These are phyloP conservation scores for Rhea americana DNA, from an alignment of 2,113 vertebrate genomes.

Conservation along the genomic window DNA sequence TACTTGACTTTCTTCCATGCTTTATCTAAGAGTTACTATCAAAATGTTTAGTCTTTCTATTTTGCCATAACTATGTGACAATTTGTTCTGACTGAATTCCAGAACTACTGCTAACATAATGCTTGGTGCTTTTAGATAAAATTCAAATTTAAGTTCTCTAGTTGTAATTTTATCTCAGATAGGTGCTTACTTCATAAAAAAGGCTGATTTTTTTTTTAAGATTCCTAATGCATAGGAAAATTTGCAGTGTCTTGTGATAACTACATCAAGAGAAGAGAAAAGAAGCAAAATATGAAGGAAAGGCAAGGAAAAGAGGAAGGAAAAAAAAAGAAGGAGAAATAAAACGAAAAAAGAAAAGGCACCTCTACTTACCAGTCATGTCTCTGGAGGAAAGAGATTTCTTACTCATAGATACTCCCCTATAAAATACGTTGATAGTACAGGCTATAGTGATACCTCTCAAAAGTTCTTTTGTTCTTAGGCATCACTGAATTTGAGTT, in stretches of 20 bases:
- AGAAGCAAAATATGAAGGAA: background rate
- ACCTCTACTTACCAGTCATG: background rate
- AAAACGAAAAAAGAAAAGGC: background rate
- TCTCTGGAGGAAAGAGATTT: background rate
- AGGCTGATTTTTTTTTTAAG: background rate
- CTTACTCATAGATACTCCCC: background rate
- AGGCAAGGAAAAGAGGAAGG: background rate
- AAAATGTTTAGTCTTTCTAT: background rate
- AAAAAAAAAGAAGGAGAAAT: background rate
- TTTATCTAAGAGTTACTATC: background rate
- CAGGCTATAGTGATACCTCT: background rate
- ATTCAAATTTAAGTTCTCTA: background rate
- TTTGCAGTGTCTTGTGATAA: background rate
- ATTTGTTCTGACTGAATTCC: background rate
- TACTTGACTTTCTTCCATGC: background rate
- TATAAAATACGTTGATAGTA: background rate
- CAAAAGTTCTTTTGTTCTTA: background rate
- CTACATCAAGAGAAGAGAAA: background rate
- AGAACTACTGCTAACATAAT: background rate
- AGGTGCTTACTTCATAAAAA: background rate
- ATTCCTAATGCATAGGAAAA: background rate
- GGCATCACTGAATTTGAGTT: background rate
- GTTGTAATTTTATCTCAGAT: background rate
- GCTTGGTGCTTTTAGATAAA: background rate
- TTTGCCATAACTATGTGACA: background rate